These are phyloP conservation scores for Pseudolycoriella hygida DNA, from an alignment of 2,888 invertebrate species.

Conservation along the genomic window DNA sequence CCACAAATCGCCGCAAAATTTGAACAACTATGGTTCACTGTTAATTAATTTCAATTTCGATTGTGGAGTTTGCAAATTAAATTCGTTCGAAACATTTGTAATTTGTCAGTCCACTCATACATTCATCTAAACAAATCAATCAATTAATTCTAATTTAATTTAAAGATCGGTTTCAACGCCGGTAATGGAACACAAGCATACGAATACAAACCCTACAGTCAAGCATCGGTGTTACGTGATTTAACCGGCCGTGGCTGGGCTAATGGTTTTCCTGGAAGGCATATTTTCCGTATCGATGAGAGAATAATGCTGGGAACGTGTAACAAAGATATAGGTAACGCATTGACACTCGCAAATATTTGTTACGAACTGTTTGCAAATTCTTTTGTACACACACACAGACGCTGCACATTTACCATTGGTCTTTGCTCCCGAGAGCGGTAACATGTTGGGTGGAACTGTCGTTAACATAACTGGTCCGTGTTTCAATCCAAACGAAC, in stretches of 20 bases:
- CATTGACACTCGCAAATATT: conserved; percentile 4
- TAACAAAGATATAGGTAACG: conserved; percentile 68
- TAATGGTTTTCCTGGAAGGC: conserved; percentile 75
- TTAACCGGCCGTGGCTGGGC: conserved; percentile 71
- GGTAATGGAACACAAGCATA: conserved; percentile 84
- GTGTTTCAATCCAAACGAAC: conserved; percentile 62
- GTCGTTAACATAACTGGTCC: conserved; percentile 94
- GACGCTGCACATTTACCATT: conserved; percentile 67
- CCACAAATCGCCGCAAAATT: too few relatives aligned
- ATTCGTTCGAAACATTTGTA: too few relatives aligned
- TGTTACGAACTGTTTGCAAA: neutral
- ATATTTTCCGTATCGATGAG: conserved; percentile 89
- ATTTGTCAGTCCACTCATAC: too few relatives aligned
- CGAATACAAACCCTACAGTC: conserved; percentile 81
- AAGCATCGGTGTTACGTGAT: conserved; percentile 67
- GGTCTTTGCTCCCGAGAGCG: conserved; percentile 85
- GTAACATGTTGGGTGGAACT: conserved; percentile 93
- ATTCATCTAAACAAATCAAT: too few relatives aligned
- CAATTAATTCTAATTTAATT: too few relatives aligned
- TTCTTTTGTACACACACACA: conserved; percentile 18
- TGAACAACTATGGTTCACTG: too few relatives aligned
- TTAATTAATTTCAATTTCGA: too few relatives aligned
- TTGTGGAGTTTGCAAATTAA: too few relatives aligned
- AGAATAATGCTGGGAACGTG: conserved; percentile 85
- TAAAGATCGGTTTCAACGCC: conserved; percentile 85